These are phyloP conservation scores for Microcaecilia unicolor DNA, from an alignment of 2,797 vertebrate genomes.

Conservation along the genomic window DNA sequence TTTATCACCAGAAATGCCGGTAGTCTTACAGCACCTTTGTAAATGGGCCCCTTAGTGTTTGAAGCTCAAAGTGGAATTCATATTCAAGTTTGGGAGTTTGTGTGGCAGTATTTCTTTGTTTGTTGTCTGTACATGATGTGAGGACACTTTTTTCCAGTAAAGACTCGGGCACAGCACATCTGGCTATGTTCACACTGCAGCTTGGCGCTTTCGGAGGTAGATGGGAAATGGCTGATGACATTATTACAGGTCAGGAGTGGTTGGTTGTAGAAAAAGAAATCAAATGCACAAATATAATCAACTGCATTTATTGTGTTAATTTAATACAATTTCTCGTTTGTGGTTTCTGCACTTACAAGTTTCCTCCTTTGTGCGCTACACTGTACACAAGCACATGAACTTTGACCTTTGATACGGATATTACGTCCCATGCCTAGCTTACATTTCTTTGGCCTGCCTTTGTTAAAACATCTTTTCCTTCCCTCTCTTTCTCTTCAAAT, in stretches of 20 bases:
- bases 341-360: slow-evolving; percentile 1
- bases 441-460: background rate
- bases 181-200: background rate
- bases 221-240: background rate
- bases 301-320: slow-evolving; percentile 27
- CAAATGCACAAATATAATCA: slow-evolving; percentile 2
- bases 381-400: background rate
- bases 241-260: too few species aligned
- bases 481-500: background rate
- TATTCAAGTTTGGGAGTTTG: too few species aligned
- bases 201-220: background rate
- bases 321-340: slow-evolving; percentile 10
- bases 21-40: too few species aligned
- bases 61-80: too few species aligned
- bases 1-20: too few species aligned
- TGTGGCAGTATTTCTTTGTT: too few species aligned
- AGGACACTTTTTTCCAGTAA: too few species aligned
- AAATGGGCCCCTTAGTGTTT: too few species aligned
- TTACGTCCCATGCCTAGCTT: background rate
- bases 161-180: background rate
- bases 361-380: background rate
- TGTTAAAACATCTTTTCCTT: background rate
- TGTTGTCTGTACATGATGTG: too few species aligned
- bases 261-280: background rate
- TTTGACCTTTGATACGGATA: background rate